These are phyloP conservation scores for Hydriomena furcata DNA, from an alignment of 2,888 invertebrate genomes.

Conservation along the genomic window DNA sequence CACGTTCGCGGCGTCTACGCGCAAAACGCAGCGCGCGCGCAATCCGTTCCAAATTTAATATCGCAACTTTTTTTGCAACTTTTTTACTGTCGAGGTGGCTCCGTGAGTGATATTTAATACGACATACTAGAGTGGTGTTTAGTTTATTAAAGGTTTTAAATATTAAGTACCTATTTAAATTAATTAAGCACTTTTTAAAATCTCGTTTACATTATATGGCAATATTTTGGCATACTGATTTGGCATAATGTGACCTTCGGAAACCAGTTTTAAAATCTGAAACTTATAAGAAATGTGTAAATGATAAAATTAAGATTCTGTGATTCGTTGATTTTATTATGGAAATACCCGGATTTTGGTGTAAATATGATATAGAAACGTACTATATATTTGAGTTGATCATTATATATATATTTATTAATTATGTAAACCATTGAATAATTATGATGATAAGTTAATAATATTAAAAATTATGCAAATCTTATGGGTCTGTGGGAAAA, in stretches of 20 bases:
- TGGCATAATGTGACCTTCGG: conserved; percentile 22
- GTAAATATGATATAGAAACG: no score
- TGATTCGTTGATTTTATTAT: conserved; percentile 3
- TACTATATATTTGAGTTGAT: no score
- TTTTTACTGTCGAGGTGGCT: conserved; percentile 28
- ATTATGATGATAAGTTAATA: no score
- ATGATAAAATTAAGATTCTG: background rate
- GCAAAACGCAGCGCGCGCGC: conserved; percentile 54
- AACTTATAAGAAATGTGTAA: conserved; percentile 17
- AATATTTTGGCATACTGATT: conserved; percentile 20
- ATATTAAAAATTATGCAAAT: no score
- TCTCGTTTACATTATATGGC: conserved; percentile 3
- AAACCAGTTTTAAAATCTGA: conserved; percentile 16
- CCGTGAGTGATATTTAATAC: conserved; percentile 27
- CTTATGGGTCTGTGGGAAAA: no score
- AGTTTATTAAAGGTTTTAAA: conserved; percentile 9
- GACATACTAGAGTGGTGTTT: conserved; percentile 20
- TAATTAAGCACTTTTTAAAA: conserved; percentile 9
- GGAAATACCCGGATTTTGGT: background rate
- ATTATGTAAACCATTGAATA: no score
- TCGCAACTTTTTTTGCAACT: conserved; percentile 26
- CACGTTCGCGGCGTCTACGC: conserved; percentile 65
- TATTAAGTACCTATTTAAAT: no score
- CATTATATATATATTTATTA: no score
- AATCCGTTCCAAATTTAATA: conserved; percentile 39